Evolutionary conservation across 2,888 invertebrate genomes (phyloP), one percentile per base, ranked within the genome.

Genomic region (Pachydiplax longipennis): DNA sequence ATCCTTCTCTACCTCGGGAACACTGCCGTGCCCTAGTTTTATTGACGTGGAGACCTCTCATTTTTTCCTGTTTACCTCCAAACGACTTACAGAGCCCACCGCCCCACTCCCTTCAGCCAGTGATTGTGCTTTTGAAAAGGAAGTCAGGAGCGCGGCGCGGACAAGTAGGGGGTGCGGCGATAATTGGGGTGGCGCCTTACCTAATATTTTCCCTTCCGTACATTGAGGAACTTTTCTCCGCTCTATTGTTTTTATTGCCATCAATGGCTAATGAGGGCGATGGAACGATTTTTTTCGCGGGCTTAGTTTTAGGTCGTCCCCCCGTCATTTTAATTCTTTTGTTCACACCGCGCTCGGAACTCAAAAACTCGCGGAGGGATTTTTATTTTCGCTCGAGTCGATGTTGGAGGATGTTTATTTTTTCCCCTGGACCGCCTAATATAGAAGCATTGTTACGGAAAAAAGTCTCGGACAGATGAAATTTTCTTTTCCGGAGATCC

Each of bases 141-240:
- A 65, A 65, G 65, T 22, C 65, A 65, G 65, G 65, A 65, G 61
- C 61, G 22, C 22, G 65, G 65, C 65, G n/a, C 8, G 65, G 65
- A 4, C 6, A n/a, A 8, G 65, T n/a, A 65, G n/a, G 65, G 65
- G 65, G 65, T 25, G n/a, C 25, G 65, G 13, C n/a, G 87, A 61
- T 87, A 87, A 87, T 87, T 87, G 87, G 87, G 83, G 83, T 83
- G 58, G 87, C 87, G 65, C 87, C 65, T 65, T 13, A 4, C 25
- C 31, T 31, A 73, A 73, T 22, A 31, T 25, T 73, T 73, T 73
- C 18, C 53, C 53, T 10, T 48, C 48, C 48, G 65, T 31, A 73
- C 31, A n/a, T 22, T 73, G n/a, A 4, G 31, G 13, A 22, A 31
- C 3, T 25, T 53, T 53, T 31, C 12, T 10, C 13, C 44, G 4